phyloP scores from a whole-genome alignment of 2,113 vertebrate species.

The Variabilichromis moorii region DNA sequence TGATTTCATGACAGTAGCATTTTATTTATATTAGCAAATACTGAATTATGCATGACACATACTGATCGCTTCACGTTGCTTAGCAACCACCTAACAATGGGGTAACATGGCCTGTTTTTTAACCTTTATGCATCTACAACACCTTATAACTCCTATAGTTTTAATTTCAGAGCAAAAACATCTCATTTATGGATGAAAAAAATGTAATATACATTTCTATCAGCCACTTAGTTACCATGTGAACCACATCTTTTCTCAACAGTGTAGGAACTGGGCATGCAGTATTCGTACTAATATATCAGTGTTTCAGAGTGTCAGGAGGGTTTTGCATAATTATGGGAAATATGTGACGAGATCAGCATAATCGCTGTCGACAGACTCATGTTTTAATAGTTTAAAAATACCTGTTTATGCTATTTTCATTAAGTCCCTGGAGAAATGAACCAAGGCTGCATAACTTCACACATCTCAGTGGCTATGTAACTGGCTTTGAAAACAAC shows the following conservation, averaged over 20 bases:
- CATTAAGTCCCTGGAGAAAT: neutral
- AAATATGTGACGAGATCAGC: neutral
- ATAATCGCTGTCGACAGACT: neutral
- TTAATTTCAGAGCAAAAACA: neutral
- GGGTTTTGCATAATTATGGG: neutral
- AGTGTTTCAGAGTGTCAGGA: neutral
- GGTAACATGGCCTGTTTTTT: neutral
- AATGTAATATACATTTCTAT: neutral
- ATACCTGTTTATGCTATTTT: neutral
- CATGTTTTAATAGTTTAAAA: neutral
- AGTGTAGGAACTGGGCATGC: neutral
- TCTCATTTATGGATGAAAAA: neutral
- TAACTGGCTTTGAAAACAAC: conserved; percentile 1
- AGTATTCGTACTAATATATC: neutral
- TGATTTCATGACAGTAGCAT: neutral
- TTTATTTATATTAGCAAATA: neutral
- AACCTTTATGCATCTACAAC: neutral
- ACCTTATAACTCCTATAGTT: neutral
- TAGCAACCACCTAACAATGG: neutral
- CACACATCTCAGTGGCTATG: neutral
- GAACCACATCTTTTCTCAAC: neutral
- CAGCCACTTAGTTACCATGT: neutral
- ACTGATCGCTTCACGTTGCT: neutral
- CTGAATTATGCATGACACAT: neutral
- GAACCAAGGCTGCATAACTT: neutral